Evolutionary conservation across 1,140 invertebrate species (phyloP).

Genomic region (Delia radicum): DNA sequence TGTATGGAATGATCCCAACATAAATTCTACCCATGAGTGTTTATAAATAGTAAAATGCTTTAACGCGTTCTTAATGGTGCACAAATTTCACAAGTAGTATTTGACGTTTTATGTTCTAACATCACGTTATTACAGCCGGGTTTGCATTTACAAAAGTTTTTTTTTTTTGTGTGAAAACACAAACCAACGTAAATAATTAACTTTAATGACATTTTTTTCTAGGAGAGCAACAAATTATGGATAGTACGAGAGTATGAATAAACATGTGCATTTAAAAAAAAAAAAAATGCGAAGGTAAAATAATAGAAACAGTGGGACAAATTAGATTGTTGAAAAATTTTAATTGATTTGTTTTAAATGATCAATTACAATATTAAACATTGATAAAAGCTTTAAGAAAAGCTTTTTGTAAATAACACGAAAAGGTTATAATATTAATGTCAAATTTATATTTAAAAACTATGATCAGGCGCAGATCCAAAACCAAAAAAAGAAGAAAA

Average conservation of each 20-base stretch:
- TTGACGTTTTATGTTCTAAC: neutral
- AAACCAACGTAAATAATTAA: neutral
- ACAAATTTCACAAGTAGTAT: neutral
- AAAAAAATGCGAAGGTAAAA: neutral
- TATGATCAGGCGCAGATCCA: too few species aligned
- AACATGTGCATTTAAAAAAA: neutral
- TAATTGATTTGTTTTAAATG: too few species aligned
- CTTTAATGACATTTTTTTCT: neutral
- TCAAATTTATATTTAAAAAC: too few species aligned
- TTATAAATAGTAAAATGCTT: neutral
- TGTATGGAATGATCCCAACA: neutral
- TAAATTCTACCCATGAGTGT: neutral
- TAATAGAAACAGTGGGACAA: neutral
- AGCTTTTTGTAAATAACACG: too few species aligned
- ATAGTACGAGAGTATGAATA: neutral
- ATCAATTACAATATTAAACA: too few species aligned
- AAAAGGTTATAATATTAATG: too few species aligned
- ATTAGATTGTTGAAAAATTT: neutral
- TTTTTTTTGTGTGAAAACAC: neutral
- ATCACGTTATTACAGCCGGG: too few species aligned
- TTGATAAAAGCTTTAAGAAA: too few species aligned
- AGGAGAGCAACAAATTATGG: neutral
- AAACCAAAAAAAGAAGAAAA: too few species aligned
- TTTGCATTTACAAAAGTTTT: neutral
- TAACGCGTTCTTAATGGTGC: constrained; percentile 1